Base-by-base conservation (phyloP, 2,888 invertebrate species). In the Fabriciana adippe region DNA sequence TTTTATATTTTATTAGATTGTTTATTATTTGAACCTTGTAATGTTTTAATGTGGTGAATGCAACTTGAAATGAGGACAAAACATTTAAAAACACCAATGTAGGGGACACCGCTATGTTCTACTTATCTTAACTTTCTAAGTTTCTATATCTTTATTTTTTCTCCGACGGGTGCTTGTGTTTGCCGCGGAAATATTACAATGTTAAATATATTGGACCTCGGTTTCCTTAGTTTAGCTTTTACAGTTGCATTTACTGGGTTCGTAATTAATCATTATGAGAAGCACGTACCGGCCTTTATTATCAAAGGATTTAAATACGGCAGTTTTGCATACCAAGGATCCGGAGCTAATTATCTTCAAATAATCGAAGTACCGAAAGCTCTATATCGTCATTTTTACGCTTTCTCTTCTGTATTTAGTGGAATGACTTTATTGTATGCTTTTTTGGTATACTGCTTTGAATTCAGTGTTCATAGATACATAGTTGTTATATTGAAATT, bases 371-470 rank as follows among this genome's bases (percentile, higher is more conserved):
- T 97, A 55, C 97, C 97, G 0, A 97, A 97, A 86, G 93, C 95
- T 56, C 96, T 95, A 93, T 97, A 97, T 79, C 93, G 90, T 76
- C 97, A 97, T 86, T 97, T 97, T 81, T 97, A 97, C 82, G 80
- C 95, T 6, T 95, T 95, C 79, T 95, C 97, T 0, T 89, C 94
- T 1, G 73, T 94, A 35, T 91, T 94, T 76, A 94, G 95, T 64
- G 80, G 83, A n/a, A 66, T 84, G 0, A 84, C 92, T 18, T 82
- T 95, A 15, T 72, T 85, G n/a, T 85, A 94, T 48, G 84, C 94
- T 73, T 73, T 93, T 50, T 73, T 84, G 61, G 90, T 92, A 59
- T 95, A 94, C 85, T 88, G 93, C 66, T 88, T 88, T 56, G 85
- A 90, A 45, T 82, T 82, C 50, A 74, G 81, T 62, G 89, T 94